Base-by-base conservation (phyloP, 2,888 invertebrate species). In the Raillietiella orientalis region DNA sequence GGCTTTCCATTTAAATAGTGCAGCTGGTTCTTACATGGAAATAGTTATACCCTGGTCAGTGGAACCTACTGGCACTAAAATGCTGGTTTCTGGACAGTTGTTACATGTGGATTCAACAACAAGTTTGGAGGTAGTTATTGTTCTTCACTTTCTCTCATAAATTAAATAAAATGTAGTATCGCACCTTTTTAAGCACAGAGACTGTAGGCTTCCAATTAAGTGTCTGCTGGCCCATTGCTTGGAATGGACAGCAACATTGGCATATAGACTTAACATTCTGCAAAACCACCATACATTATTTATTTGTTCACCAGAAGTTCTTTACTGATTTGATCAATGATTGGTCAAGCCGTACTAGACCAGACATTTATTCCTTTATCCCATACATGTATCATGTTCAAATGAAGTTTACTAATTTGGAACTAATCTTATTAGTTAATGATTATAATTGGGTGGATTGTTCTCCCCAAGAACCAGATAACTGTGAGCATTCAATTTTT, bases 391-490 rank as follows among this genome's bases (percentile, higher is more conserved):
- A 84, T 70, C 69, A 74, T 42, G 71, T 96, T 39, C 71, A 67
- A 31, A 53, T 93, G 31, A 55, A 75, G 5, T 50, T 87, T 13
- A 84, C 90, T 45, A 82, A 90, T 47, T 87, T 90, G 47, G 87
- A 96, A 49, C 56, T 96, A 10, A 59, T 90, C 2, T 74, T 82
- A 21, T 52, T 79, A 10, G 69, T 79, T 39, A 96, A 93, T 49
- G 79, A 93, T 43, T 75, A 75, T 46, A 96, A 96, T 47, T 96
- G 93, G 96, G 71, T 96, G 35, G 93, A 96, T 47, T 90, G 90
- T 39, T 77, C 82, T 28, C 82, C 82, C 14, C 75, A 79, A 25
- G 72, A 77, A 38, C 77, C 77, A 45, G 87, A 87, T 50, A 87
- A 87, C 46, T 66, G 77, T 47, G 40, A 37, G 40, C 37, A 10